A percentile compares a stretch with the other conserved stretches of the same genome.
Conservation (phyloP, 2,113 vertebrate species). For the Junco hyemalis region DNA sequence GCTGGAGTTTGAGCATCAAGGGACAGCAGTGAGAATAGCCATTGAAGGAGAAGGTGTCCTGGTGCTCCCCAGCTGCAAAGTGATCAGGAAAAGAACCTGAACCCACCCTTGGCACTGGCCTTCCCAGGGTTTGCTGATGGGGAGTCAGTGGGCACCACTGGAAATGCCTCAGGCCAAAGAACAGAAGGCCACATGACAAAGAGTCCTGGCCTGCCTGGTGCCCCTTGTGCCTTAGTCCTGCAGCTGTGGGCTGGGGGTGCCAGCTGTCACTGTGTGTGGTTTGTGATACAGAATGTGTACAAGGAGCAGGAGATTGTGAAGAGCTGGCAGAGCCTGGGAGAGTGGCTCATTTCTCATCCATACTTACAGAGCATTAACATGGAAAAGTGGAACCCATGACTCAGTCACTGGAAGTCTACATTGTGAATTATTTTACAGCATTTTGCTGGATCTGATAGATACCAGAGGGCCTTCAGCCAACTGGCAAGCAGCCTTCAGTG, state of each 20-base stretch:
- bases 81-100: neutral
- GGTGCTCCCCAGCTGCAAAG: neutral
- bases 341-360: neutral
- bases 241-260: neutral
- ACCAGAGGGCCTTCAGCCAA: neutral
- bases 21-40: neutral
- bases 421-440: neutral
- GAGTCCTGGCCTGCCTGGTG: neutral
- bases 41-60: neutral
- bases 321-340: neutral
- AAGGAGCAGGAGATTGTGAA: neutral
- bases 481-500: neutral
- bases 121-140: neutral
- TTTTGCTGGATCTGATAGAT: neutral
- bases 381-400: neutral
- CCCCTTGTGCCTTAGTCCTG: neutral
- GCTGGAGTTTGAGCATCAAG: neutral
- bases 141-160: neutral
- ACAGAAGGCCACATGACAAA: too few species aligned
- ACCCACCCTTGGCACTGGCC: neutral
- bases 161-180: neutral
- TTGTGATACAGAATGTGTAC: rapidly evolving
- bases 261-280: rapidly evolving
- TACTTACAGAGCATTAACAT: neutral
- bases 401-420: neutral